Percentiles rank a stretch among this genome's conserved stretches.
phyloP scores from a whole-genome alignment of 2,888 invertebrate species.

The Lithophane leautieri region DNA sequence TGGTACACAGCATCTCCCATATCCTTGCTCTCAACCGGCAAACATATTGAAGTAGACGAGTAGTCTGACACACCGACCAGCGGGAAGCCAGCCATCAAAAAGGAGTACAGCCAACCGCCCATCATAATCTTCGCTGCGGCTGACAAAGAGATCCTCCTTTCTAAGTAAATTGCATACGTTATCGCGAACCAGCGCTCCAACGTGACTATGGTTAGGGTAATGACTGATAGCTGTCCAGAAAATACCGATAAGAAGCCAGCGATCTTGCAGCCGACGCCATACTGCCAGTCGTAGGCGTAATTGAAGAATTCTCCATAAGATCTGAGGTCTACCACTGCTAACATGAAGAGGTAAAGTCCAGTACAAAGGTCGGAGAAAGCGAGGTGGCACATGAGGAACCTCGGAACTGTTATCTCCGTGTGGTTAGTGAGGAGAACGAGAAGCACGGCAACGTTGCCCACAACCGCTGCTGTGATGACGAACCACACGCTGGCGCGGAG shows the following conservation, averaged over 20 bases:
- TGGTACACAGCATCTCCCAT: slow-evolving; percentile 93
- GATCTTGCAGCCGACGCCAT: slow-evolving; percentile 94
- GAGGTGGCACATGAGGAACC: slow-evolving; percentile 92
- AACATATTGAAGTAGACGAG: slow-evolving; percentile 95
- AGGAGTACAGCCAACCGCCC: slow-evolving; percentile 94
- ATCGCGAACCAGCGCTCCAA: slow-evolving; percentile 96
- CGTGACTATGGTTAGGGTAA: slow-evolving; percentile 96
- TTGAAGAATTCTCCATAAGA: slow-evolving; percentile 97
- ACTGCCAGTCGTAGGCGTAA: slow-evolving; percentile 97
- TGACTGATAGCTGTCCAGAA: slow-evolving; percentile 96
- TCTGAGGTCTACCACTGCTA: slow-evolving; percentile 95
- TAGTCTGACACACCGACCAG: slow-evolving; percentile 96
- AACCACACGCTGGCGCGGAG: slow-evolving; percentile 96
- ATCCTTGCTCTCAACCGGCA: slow-evolving; percentile 95
- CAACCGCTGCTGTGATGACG: slow-evolving; percentile 94
- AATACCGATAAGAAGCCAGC: slow-evolving; percentile 97
- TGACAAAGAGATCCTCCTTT: slow-evolving; percentile 93
- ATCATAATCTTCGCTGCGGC: slow-evolving; percentile 94
- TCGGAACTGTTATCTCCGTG: slow-evolving; percentile 84
- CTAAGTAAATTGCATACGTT: slow-evolving; percentile 95
- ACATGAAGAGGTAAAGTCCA: slow-evolving; percentile 95
- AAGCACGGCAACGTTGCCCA: slow-evolving; percentile 96
- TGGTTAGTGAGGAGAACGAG: slow-evolving; percentile 93
- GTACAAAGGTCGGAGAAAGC: slow-evolving; percentile 97
- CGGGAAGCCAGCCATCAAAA: slow-evolving; percentile 94